Conservation (phyloP, 2,888 invertebrate genomes). For the Athalia circularis region DNA sequence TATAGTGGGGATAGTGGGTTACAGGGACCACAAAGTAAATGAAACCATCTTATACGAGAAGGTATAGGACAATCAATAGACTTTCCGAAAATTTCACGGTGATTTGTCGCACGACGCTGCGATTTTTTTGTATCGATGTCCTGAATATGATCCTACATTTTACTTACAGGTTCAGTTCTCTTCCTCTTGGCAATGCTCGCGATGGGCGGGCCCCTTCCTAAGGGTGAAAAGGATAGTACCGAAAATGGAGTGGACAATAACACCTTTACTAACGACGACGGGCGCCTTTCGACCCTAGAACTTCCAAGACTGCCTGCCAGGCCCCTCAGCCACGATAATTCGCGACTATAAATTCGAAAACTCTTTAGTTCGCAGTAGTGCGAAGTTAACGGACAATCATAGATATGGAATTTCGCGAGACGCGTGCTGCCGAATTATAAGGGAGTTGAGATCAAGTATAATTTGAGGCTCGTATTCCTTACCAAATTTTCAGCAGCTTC, state of each 20-base stretch:
- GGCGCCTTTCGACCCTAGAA: conserved; percentile 65
- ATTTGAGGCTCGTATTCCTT: not conserved
- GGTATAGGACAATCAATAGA: no score
- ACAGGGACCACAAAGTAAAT: no score
- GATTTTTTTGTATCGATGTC: not conserved
- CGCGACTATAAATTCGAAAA: conserved; percentile 58
- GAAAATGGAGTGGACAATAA: conserved; percentile 76
- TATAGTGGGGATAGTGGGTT: no score
- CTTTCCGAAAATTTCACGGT: no score
- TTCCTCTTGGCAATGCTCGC: conserved; percentile 89
- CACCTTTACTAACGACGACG: conserved; percentile 77
- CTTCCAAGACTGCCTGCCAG: conserved; percentile 66
- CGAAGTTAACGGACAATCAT: conserved; percentile 19
- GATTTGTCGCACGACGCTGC: no score
- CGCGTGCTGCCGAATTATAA: not conserved
- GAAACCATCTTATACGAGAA: no score
- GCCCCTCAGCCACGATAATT: conserved; percentile 61
- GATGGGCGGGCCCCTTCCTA: conserved; percentile 80
- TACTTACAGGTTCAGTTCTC: conserved; percentile 84
- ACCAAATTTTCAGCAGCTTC: not conserved
- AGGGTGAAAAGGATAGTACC: conserved; percentile 65
- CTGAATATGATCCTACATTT: not conserved
- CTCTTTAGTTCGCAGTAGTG: not conserved
- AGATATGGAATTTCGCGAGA: not conserved
- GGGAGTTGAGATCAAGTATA: not conserved